A percentile compares a stretch with the other conserved stretches of the same genome.
These are phyloP conservation scores for Polyergus mexicanus DNA, from an alignment of 1,140 invertebrate genomes.

Conservation along the genomic window DNA sequence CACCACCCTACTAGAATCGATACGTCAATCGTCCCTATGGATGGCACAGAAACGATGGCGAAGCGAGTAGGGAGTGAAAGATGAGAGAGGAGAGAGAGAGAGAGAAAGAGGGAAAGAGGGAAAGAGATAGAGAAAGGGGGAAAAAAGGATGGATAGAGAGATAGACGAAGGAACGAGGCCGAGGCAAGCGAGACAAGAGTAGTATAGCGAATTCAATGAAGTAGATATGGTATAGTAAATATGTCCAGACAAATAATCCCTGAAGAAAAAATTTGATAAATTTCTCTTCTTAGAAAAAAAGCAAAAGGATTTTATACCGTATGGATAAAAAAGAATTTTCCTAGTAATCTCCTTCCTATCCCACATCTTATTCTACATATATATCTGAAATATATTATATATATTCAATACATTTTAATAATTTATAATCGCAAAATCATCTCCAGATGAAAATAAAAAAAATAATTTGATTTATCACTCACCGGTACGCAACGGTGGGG, in stretches of 20 bases:
- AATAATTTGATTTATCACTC: too few relatives aligned
- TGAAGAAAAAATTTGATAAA: too few relatives aligned
- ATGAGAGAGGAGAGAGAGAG: constrained; percentile 27
- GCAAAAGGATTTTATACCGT: not conserved
- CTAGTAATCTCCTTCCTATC: too few relatives aligned
- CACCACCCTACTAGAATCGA: constrained; percentile 80
- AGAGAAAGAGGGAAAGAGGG: constrained; percentile 14
- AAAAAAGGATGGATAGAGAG: not conserved
- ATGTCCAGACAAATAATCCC: not conserved
- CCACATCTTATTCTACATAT: too few relatives aligned
- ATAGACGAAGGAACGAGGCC: not conserved
- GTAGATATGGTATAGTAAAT: not conserved
- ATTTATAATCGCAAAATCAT: too few relatives aligned
- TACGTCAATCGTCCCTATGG: constrained; percentile 79
- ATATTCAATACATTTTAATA: too few relatives aligned
- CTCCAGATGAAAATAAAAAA: too few relatives aligned
- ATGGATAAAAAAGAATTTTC: not conserved
- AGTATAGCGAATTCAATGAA: not conserved
- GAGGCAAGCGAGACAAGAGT: not conserved
- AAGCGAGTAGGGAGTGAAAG: constrained; percentile 59
- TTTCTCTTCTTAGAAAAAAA: not conserved
- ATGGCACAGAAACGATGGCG: constrained; percentile 70
- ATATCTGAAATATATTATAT: too few relatives aligned
- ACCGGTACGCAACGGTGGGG: too few relatives aligned
- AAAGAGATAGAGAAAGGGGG: not conserved